Base-by-base conservation (phyloP, 2,888 invertebrate genomes). In the Sinotaia quadrata region DNA sequence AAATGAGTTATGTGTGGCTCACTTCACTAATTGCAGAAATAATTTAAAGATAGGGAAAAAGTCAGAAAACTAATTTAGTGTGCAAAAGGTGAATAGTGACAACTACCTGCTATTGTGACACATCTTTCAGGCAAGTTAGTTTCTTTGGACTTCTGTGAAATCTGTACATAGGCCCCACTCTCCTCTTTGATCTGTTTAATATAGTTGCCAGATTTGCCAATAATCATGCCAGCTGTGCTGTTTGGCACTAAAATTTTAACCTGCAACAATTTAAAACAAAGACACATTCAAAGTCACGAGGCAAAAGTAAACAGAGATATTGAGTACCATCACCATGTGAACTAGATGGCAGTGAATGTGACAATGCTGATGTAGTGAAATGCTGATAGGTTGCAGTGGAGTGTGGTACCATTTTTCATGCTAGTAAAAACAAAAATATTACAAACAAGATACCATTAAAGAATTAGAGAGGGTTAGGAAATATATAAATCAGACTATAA, bases 221-320 rank as follows among this genome's bases (percentile, higher is more conserved):
- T 89, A 52, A 89, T 86, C 87, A 89, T 87, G 8, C 89, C 89
- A 44, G 88, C 89, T 34, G 88, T 89, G 67, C 85, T 87, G 77
- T 88, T 88, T 15, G 89, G 88, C 24, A 89, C 86, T 29, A 89
- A 77, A 36, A 89, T 81, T 76, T 88, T 88, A 56, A 88, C 84
- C 88, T 88, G 78, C 36, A 81, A 79, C 69, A 61, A 15, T 54
- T 10, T 12, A 4, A 44, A 31, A 27, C 33, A 62, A 29, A 44
- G 12, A n/a, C n/a, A n/a, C 29, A 44, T 41, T 44, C 12, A 34
- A 51, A 56, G 44, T 18, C 27, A 10, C 51, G 47, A 51, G n/a
- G 12, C 2, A 21, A 67, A 29, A 67, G 57, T 58, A 49, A 67
- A 47, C n/a, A n/a, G n/a, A n/a, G n/a, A n/a, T n/a, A n/a, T n/a